Percentiles rank a stretch among this genome's conserved stretches.
Evolutionary conservation across 2,113 vertebrate species (phyloP).

Genomic region (Fukomys damarensis): DNA sequence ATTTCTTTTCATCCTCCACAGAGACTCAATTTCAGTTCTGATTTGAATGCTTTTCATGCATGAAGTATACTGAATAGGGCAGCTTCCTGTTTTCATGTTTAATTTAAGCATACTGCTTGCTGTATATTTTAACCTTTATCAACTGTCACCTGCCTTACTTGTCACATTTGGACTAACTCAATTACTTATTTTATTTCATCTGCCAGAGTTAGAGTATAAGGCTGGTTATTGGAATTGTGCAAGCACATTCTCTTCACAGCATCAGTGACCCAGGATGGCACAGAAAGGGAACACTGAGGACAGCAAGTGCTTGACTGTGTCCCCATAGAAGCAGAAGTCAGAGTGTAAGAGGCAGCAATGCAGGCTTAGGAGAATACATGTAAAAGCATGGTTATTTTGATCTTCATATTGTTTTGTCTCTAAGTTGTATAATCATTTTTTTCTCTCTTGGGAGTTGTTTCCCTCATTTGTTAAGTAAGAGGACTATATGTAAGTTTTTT

Average conservation of each 20-base stretch:
- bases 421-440: not conserved
- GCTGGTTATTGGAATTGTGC: not conserved
- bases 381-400: not conserved
- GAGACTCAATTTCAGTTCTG: not conserved
- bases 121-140: slow-evolving; percentile 54
- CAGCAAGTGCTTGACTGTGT: not conserved
- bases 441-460: not conserved
- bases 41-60: not conserved
- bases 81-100: slow-evolving; percentile 52
- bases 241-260: not conserved
- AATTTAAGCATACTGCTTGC: slow-evolving; percentile 39
- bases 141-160: slow-evolving; percentile 31
- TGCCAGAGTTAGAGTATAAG: not conserved
- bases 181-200: slow-evolving; percentile 60
- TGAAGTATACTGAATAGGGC: not conserved
- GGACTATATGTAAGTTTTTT: not conserved
- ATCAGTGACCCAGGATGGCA: not conserved
- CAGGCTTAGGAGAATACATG: not conserved
- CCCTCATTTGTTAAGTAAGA: not conserved
- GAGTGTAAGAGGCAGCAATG: not conserved
- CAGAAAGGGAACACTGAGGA: not conserved
- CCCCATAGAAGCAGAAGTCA: not conserved
- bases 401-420: not conserved
- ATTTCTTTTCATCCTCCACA: not conserved
- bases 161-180: slow-evolving; percentile 2